Base-by-base conservation (phyloP, 2,113 vertebrate genomes). In the Elephantulus edwardii region DNA sequence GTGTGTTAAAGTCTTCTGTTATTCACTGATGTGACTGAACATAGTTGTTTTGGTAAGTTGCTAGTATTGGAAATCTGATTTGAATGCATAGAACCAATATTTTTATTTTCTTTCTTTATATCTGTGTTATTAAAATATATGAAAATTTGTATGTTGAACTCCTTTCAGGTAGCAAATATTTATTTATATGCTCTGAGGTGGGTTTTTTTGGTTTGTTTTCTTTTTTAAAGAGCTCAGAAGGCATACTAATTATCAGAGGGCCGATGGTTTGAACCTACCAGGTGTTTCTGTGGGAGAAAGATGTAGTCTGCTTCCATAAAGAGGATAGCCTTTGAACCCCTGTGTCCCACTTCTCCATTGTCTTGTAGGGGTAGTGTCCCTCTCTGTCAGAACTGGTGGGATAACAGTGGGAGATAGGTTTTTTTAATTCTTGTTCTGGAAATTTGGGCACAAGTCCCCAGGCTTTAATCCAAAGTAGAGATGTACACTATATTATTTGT, bases 1-100 rank as follows among this genome's bases (percentile, higher is more conserved):
- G 85, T 80, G 56, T 54, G 52, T 93, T 68, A 62, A 83, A 90
- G 74, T 89, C n/a, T 92, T 5, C 30, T 90, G 9, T 91, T 93
- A 71, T 84, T 33, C 40, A 7, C 58, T 48, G 79, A 48, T 91
- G 0, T 71, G 44, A 93, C 35, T 44, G 38, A n/a, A 77, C 3
- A 14, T 66, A 46, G 22, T 85, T 42, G 46, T 50, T 90, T 64
- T 83, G 50, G 52, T 90, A 22, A 68, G 44, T 92, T 92, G 40
- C 30, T 79, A 30, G 38, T 52, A 62, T 88, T 44, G 93, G 19
- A 22, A 70, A 1, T 85, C 56, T 81, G 79, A 79, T 46, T 66
- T 64, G 33, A 64, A 83, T 19, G 20, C 33, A 72, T 46, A 78
- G 46, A 84, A 86, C n/a, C 24, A 86, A 8, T 26, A 54, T 90